Percentiles rank a stretch among this genome's conserved stretches.
These are phyloP conservation scores for Pandemis heparana DNA, from an alignment of 2,888 invertebrate species.

Conservation along the genomic window DNA sequence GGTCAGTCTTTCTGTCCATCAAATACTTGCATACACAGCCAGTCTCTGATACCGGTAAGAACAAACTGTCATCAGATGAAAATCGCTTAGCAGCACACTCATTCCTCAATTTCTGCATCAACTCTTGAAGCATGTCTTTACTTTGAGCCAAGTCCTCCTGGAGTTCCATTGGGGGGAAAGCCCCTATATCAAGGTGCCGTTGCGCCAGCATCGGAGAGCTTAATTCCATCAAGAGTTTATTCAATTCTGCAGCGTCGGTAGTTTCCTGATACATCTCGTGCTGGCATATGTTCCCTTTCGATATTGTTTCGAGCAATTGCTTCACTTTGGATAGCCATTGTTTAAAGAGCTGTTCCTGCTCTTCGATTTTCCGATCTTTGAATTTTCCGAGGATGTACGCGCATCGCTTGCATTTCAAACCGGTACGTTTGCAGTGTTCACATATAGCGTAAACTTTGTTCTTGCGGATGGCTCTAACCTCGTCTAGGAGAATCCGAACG, in stretches of 20 bases:
- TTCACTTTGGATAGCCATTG: constrained; percentile 56
- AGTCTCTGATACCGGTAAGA: background rate
- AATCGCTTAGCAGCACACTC: background rate
- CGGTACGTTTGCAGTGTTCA: constrained; percentile 55
- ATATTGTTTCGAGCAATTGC: constrained; percentile 50
- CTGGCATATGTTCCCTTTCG: constrained; percentile 51
- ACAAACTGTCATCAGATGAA: constrained; percentile 6
- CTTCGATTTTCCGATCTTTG: constrained; percentile 38
- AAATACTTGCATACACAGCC: constrained; percentile 52
- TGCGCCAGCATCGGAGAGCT: constrained; percentile 46
- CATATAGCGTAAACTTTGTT: constrained; percentile 56
- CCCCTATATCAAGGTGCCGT: constrained; percentile 45
- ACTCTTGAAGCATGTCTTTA: constrained; percentile 51
- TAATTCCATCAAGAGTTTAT: constrained; percentile 52
- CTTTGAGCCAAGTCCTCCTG: constrained; percentile 48
- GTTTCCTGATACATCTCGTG: constrained; percentile 48
- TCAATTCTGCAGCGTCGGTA: constrained; percentile 47
- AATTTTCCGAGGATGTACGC: constrained; percentile 54
- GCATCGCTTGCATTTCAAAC: constrained; percentile 60
- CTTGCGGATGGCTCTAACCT: constrained; percentile 55
- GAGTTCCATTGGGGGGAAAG: constrained; percentile 43
- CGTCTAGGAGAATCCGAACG: constrained; percentile 56
- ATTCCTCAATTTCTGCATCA: constrained; percentile 49
- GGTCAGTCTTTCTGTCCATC: background rate
- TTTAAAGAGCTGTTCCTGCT: constrained; percentile 48